Evolutionary conservation across 1,140 invertebrate genomes (phyloP), one percentile per base, ranked within the genome.

Genomic region (Magallana ariakensis): DNA sequence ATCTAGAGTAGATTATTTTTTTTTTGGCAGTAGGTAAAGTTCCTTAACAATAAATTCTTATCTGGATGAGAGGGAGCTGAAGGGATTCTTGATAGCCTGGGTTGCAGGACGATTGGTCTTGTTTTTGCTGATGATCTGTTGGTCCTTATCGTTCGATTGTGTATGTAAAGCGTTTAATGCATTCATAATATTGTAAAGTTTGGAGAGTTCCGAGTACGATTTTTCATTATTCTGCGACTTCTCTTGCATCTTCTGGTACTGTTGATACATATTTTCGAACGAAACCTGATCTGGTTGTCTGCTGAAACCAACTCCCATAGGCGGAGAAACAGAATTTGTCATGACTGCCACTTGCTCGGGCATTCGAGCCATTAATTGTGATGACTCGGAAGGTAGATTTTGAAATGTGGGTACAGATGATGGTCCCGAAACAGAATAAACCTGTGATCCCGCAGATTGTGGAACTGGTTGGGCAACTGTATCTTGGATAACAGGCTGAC

Each of bases 151-250:
- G 33, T 46, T 46, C 33, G 33, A 46, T 33, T 75, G 7, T 75
- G 66, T 26, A 19, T 75, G 10, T 5, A 75, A 13, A 26, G 10
- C 22, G 26, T 75, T 75, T 8, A 75, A 75, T 26, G 66, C 66
- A 33, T 75, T 22, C 66, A 75, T 26, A 26, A 75, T 75, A 0
- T 75, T 19, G 22, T 75, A 75, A 75, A 75, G 26, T 75, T 46
- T 75, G 66, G 66, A 75, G 13, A 75, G 66, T 75, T 75, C 19
- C 66, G 19, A 13, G 15, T 75, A 75, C 13, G 66, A 75, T 75
- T 75, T 33, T 33, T 75, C 66, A 13, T 8, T 75, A 75, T 13
- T 75, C 66, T 62, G 8, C 19, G 58, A 62, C 16, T 75, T 26
- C 4, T 33, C 66, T 26, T 75, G 19, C 66, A 75, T 46, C 1